Percentiles rank a stretch among this genome's conserved stretches.
phyloP scores from a whole-genome alignment of 2,888 invertebrate species.

The Protula sp. region DNA sequence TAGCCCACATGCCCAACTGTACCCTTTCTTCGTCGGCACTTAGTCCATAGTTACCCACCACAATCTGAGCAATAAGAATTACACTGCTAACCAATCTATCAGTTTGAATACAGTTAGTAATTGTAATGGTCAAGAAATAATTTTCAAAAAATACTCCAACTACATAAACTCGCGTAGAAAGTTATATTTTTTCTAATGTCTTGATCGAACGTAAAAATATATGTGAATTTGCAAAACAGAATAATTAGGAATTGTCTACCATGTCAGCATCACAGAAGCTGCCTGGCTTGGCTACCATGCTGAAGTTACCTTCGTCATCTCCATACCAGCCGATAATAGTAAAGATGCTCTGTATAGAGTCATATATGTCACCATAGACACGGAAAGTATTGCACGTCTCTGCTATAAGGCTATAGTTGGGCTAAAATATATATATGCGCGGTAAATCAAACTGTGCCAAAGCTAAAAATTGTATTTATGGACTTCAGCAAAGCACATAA shows the following conservation, averaged over 20 bases:
- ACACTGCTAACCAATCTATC: neutral
- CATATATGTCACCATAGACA: constrained; percentile 92
- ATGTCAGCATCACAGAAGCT: constrained; percentile 98
- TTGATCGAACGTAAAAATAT: too few species aligned
- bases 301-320: constrained; percentile 83
- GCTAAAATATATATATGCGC: constrained; percentile 63
- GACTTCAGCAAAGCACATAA: too few species aligned
- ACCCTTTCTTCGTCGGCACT: constrained; percentile 91
- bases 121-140: constrained; percentile 70
- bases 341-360: constrained; percentile 88
- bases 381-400: constrained; percentile 90
- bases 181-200: neutral
- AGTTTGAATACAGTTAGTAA: neutral
- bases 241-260: too few species aligned
- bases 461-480: too few species aligned
- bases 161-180: neutral
- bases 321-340: constrained; percentile 93
- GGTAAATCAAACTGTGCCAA: neutral
- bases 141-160: neutral
- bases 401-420: constrained; percentile 81
- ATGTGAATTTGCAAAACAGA: too few species aligned
- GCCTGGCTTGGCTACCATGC: constrained; percentile 87
- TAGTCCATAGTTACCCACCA: constrained; percentile 88
- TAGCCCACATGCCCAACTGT: constrained; percentile 95
- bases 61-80: constrained; percentile 63